These are phyloP conservation scores for Plebejus melissa DNA, from an alignment of 2,888 invertebrate genomes.

Conservation along the genomic window DNA sequence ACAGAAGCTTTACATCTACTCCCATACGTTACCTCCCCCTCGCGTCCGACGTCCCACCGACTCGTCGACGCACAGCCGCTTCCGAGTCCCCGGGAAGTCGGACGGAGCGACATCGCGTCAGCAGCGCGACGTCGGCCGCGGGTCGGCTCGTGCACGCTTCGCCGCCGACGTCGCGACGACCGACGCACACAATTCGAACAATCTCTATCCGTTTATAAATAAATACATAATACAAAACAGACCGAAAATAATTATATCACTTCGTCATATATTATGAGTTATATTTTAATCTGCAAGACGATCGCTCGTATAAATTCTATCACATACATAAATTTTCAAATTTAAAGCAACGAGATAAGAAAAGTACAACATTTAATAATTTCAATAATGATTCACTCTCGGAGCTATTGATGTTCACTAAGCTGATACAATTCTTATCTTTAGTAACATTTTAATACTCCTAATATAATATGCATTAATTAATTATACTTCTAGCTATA, in stretches of 20 bases:
- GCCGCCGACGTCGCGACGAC: not conserved
- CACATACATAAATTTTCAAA: conserved; percentile 9
- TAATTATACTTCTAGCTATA: conserved; percentile 78
- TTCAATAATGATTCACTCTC: conserved; percentile 77
- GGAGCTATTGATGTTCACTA: conserved; percentile 79
- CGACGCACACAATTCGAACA: not conserved
- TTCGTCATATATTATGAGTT: not conserved
- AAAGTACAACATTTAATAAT: conserved; percentile 75
- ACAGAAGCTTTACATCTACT: conserved; percentile 47
- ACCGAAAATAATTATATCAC: conserved; percentile 10
- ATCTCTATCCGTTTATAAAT: conserved; percentile 8
- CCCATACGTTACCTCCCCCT: not conserved
- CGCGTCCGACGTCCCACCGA: not conserved
- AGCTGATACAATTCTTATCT: conserved; percentile 77
- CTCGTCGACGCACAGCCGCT: not conserved
- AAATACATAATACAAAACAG: not conserved
- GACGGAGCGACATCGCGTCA: not conserved
- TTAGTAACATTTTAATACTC: conserved; percentile 75
- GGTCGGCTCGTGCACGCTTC: too few species aligned
- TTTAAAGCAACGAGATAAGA: conserved; percentile 39
- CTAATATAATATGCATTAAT: conserved; percentile 77
- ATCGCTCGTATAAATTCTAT: conserved; percentile 14
- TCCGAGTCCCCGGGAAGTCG: not conserved
- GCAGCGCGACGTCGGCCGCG: too few species aligned
- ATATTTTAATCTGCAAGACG: not conserved